A percentile compares a stretch with the other conserved stretches of the same genome.
phyloP scores from a whole-genome alignment of 2,797 vertebrate species.

The Staurois parvus region DNA sequence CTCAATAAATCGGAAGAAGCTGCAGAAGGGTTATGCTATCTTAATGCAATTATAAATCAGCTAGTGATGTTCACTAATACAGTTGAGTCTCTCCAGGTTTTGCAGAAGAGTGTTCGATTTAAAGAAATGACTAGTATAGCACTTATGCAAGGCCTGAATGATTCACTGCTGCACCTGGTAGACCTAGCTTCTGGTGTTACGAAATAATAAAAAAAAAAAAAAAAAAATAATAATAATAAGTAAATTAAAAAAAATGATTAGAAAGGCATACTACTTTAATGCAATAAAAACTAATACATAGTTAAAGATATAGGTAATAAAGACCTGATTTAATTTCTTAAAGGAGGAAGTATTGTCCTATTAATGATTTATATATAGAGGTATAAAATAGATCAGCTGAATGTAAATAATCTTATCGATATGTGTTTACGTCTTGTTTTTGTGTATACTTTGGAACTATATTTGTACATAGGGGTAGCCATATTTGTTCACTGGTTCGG shows the following conservation, averaged over 20 bases:
- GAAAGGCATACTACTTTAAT: too few species aligned
- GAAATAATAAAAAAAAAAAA: neutral
- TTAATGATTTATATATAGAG: too few species aligned
- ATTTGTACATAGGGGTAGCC: too few species aligned
- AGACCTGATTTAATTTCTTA: too few species aligned
- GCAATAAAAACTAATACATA: too few species aligned
- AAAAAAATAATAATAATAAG: neutral
- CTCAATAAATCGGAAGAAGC: neutral
- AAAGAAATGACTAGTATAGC: neutral
- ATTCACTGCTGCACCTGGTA: neutral
- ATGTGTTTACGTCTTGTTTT: too few species aligned
- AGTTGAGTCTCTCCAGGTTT: conserved; percentile 22
- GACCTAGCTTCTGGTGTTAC: neutral
- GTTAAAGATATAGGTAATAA: too few species aligned
- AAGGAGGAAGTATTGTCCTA: too few species aligned
- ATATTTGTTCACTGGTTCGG: too few species aligned
- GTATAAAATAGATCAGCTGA: too few species aligned
- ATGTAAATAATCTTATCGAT: too few species aligned
- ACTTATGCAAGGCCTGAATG: neutral
- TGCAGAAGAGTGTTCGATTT: neutral
- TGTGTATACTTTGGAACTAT: too few species aligned
- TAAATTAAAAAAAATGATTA: neutral
- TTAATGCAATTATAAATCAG: conserved; percentile 37
- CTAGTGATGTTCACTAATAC: conserved; percentile 30
- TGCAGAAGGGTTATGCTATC: neutral